Base-by-base conservation (phyloP, 2,113 vertebrate genomes). In the Oophaga pumilio region DNA sequence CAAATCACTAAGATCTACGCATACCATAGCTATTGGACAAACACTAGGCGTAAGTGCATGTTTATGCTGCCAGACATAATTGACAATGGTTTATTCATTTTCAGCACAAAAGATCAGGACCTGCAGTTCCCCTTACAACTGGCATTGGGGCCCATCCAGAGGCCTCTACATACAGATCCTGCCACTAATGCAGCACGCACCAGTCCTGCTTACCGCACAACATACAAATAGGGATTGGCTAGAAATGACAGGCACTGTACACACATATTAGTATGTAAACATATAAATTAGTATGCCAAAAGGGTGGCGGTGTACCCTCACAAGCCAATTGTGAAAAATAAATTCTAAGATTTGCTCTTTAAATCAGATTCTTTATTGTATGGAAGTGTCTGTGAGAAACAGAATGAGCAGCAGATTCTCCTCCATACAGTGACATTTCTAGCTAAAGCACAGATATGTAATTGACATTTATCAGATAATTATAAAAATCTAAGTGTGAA, bases 391-490 rank as follows among this genome's bases (percentile, higher is more conserved):
- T 88, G 80, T 26, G 77, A 73, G 73, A 82, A 57, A 88, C 87
- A 88, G 87, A 88, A 84, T 84, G 87, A 88, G 81, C 87, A 88
- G 80, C 87, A 88, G 87, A 88, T 88, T 88, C 80, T 71, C 73
- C 60, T 76, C 71, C 80, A 77, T 68, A 69, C 71, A 84, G 87
- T 88, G 87, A 88, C 87, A 88, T 88, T 88, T 88, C 73, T 73
- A 88, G 80, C 59, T 77, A 83, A 88, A 88, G 87, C 79, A 53
- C 69, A 66, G 81, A 88, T 83, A 73, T 84, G 71, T 88, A 83
- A 84, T 77, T 88, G 87, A 88, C 80, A 88, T 88, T 88, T 84
- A 88, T 88, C 87, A 88, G 87, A 88, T 88, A 88, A 88, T 88
- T 88, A 88, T 88, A 88, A 83, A 76, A 88, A 66, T 83, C 87